These are phyloP conservation scores for Herminia tarsipennalis DNA, from an alignment of 2,888 invertebrate genomes.

Conservation along the genomic window DNA sequence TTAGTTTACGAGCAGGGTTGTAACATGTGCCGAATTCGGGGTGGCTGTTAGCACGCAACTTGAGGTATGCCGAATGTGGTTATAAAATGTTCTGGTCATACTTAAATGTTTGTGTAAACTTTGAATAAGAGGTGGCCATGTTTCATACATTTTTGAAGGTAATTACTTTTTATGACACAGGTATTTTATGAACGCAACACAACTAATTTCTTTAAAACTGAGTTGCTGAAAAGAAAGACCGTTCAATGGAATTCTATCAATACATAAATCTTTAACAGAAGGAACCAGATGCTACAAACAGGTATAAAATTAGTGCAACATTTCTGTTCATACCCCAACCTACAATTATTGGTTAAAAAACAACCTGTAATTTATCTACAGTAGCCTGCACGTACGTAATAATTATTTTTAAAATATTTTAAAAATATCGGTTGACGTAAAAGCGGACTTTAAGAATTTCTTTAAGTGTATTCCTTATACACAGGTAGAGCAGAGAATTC, in stretches of 20 bases:
- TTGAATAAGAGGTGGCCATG: no score
- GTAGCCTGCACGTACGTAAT: slow-evolving; percentile 63
- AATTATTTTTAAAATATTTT: slow-evolving; percentile 65
- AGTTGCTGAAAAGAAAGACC: background rate
- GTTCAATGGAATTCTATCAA: slow-evolving; percentile 8
- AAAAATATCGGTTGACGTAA: slow-evolving; percentile 47
- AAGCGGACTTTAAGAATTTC: slow-evolving; percentile 25
- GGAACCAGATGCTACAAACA: slow-evolving; percentile 54
- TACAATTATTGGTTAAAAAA: slow-evolving; percentile 64
- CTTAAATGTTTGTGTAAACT: no score
- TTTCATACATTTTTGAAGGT: no score
- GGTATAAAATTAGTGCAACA: slow-evolving; percentile 61
- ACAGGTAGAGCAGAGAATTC: slow-evolving; percentile 24
- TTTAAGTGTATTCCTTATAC: slow-evolving; percentile 22
- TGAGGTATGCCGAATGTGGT: background rate
- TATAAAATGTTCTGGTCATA: background rate
- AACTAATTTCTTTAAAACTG: background rate
- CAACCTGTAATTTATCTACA: slow-evolving; percentile 65
- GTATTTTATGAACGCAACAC: background rate
- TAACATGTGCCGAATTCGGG: slow-evolving; percentile 38
- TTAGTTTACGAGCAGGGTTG: slow-evolving; percentile 58
- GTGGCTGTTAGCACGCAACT: slow-evolving; percentile 24
- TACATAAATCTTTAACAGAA: slow-evolving; percentile 33
- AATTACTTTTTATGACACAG: no score
- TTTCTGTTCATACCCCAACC: slow-evolving; percentile 62